phyloP scores from a whole-genome alignment of 1,140 invertebrate genomes.

The Zelostemma sp. region DNA sequence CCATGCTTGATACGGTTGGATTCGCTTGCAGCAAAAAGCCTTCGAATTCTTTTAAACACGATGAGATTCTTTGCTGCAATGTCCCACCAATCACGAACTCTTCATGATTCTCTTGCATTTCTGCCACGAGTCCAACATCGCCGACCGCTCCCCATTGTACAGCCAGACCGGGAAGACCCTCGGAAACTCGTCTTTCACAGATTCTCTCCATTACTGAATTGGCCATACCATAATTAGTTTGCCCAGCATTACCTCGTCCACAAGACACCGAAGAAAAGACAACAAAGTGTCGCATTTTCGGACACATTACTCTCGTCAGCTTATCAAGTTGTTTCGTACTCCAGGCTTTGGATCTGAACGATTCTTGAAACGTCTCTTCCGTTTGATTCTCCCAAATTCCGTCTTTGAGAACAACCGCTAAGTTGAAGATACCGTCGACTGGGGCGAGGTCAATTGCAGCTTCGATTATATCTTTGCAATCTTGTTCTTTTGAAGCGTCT shows the following conservation, averaged over 20 bases:
- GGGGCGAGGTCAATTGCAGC: constrained; percentile 73
- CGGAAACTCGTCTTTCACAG: constrained; percentile 68
- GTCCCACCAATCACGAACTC: constrained; percentile 75
- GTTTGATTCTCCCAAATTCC: constrained; percentile 71
- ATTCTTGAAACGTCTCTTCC: constrained; percentile 65
- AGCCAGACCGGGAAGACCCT: constrained; percentile 72
- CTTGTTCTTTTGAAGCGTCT: constrained; percentile 67
- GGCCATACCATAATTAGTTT: constrained; percentile 81
- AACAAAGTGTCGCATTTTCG: constrained; percentile 71
- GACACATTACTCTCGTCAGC: constrained; percentile 69
- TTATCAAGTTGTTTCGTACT: constrained; percentile 69
- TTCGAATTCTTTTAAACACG: constrained; percentile 72
- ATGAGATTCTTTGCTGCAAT: constrained; percentile 76
- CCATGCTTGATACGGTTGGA: constrained; percentile 76
- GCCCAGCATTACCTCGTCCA: constrained; percentile 83
- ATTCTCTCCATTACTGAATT: constrained; percentile 75
- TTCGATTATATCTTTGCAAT: constrained; percentile 73
- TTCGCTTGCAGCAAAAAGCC: constrained; percentile 72
- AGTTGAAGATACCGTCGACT: constrained; percentile 84
- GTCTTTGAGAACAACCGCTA: constrained; percentile 77
- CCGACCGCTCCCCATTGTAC: constrained; percentile 75
- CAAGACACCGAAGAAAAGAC: constrained; percentile 84
- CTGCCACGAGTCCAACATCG: constrained; percentile 73
- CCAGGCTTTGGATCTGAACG: constrained; percentile 69
- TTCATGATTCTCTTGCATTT: constrained; percentile 77